A percentile compares a stretch with the other conserved stretches of the same genome.
Conservation (phyloP, 1,140 invertebrate species). For the Hypothenemus hampei region DNA sequence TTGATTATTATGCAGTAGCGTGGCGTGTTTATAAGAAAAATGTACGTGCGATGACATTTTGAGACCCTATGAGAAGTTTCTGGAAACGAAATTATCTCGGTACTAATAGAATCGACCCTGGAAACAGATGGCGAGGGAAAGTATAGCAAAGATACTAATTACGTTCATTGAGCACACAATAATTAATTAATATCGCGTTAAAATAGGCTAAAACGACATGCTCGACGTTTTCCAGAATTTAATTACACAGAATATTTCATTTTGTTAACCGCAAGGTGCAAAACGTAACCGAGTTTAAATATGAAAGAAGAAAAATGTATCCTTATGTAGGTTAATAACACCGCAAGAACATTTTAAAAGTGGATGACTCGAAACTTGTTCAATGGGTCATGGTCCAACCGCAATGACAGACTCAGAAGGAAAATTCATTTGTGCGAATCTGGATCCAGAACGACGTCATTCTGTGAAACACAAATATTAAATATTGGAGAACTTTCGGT, state of each 20-base stretch:
- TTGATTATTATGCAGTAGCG: conserved; percentile 5
- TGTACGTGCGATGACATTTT: conserved; percentile 5
- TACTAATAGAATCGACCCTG: conserved; percentile 6
- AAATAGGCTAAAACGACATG: too few relatives aligned
- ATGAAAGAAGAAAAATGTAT: conserved; percentile 8
- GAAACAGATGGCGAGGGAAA: background rate
- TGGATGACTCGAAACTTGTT: conserved; percentile 7
- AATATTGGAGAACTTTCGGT: too few relatives aligned
- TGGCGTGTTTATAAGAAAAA: background rate
- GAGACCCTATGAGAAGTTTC: background rate
- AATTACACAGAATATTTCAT: too few relatives aligned
- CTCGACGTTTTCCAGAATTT: too few relatives aligned
- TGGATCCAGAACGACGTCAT: too few relatives aligned
- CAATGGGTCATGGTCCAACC: conserved; percentile 7
- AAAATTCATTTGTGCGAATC: too few relatives aligned
- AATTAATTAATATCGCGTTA: conserved; percentile 15
- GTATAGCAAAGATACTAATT: background rate
- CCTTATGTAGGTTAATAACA: conserved; percentile 32
- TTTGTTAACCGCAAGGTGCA: too few relatives aligned
- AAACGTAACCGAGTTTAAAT: background rate
- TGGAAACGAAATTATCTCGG: conserved; percentile 1
- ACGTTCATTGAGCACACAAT: background rate
- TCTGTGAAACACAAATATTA: too few relatives aligned
- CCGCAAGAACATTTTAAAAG: conserved; percentile 7
- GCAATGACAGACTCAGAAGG: too few relatives aligned